These are phyloP conservation scores for Nemapogon koenigi DNA, from an alignment of 2,888 invertebrate species.

Conservation along the genomic window DNA sequence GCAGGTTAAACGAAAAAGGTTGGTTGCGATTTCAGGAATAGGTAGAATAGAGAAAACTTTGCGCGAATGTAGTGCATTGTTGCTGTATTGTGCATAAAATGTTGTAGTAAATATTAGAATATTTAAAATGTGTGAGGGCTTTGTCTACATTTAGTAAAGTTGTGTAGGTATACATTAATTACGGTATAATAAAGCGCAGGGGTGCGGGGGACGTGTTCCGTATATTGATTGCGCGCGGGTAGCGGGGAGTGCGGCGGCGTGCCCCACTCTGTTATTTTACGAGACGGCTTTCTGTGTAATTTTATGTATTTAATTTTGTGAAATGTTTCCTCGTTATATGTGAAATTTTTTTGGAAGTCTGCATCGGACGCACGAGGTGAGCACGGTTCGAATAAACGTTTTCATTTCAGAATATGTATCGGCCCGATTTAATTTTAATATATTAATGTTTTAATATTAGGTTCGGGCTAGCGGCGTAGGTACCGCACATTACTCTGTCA, in stretches of 20 bases:
- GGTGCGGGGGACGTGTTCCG: slow-evolving; percentile 63
- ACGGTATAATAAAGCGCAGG: slow-evolving; percentile 59
- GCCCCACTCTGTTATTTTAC: slow-evolving; percentile 67
- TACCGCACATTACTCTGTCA: slow-evolving; percentile 62
- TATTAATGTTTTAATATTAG: slow-evolving; percentile 56
- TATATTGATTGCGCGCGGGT: slow-evolving; percentile 64
- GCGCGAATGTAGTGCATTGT: too few species aligned
- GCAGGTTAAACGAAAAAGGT: too few species aligned
- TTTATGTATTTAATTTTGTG: slow-evolving; percentile 58
- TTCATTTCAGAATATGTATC: slow-evolving; percentile 31
- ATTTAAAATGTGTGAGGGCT: slow-evolving; percentile 34
- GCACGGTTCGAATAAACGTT: slow-evolving; percentile 37
- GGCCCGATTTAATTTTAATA: slow-evolving; percentile 33
- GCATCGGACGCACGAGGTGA: slow-evolving; percentile 55
- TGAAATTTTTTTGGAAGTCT: slow-evolving; percentile 58
- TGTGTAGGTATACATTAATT: slow-evolving; percentile 63
- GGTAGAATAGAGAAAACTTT: too few species aligned
- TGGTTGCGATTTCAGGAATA: too few species aligned
- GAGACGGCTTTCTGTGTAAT: slow-evolving; percentile 67
- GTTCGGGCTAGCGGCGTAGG: slow-evolving; percentile 62
- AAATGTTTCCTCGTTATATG: slow-evolving; percentile 63
- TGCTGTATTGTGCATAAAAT: too few species aligned
- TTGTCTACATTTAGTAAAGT: slow-evolving; percentile 52
- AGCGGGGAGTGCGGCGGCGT: slow-evolving; percentile 63
- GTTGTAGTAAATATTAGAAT: too few species aligned